These are phyloP conservation scores for Bombus cullumanus DNA, from an alignment of 1,140 invertebrate species.

Conservation along the genomic window DNA sequence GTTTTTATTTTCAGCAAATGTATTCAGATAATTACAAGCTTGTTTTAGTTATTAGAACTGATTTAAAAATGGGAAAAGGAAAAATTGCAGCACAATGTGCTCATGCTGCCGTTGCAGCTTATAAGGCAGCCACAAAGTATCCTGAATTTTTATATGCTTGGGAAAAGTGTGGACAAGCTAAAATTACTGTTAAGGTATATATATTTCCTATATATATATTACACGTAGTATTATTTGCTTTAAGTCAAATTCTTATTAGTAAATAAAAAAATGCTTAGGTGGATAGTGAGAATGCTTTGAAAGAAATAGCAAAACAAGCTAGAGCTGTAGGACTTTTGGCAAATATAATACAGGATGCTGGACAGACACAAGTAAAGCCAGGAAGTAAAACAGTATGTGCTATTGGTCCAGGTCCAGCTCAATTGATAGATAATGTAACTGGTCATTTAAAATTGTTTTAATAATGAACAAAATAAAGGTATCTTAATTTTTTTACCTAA, in stretches of 20 bases:
- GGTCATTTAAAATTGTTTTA: constrained; percentile 94
- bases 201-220: background rate
- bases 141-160: constrained; percentile 88
- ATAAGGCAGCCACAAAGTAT: constrained; percentile 86
- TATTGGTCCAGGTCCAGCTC: constrained; percentile 92
- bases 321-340: constrained; percentile 87
- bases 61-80: constrained; percentile 97
- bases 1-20: constrained; percentile 26
- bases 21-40: constrained; percentile 86
- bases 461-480: constrained; percentile 66
- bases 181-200: constrained; percentile 89
- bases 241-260: constrained; percentile 14
- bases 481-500: constrained; percentile 23
- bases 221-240: background rate
- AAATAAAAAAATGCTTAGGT: constrained; percentile 72
- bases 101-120: constrained; percentile 93
- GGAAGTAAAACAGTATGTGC: constrained; percentile 95
- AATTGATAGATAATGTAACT: constrained; percentile 91
- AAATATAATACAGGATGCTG: constrained; percentile 92
- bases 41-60: constrained; percentile 93
- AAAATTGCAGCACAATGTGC: constrained; percentile 96
- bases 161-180: constrained; percentile 91
- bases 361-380: constrained; percentile 93
- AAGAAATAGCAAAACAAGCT: constrained; percentile 87
- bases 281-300: constrained; percentile 87